Conservation (phyloP, 2,797 vertebrate species). For the Labroides dimidiatus region DNA sequence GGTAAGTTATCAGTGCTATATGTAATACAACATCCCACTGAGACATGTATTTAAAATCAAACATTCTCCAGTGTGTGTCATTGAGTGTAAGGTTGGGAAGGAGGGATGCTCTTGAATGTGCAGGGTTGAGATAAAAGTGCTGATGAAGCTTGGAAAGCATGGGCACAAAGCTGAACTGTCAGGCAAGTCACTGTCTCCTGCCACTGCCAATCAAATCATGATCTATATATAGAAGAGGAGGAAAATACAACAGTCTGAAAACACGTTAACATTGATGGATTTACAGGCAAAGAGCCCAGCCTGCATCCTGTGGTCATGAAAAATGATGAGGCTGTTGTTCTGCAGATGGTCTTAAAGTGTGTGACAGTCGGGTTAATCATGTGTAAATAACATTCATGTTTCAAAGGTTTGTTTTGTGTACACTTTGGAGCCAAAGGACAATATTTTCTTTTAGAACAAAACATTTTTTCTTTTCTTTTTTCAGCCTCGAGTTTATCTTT, state of each 20-base stretch:
- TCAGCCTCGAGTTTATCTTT: no score
- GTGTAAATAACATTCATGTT: no score
- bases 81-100: constrained; percentile 25
- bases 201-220: constrained; percentile 41
- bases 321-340: neutral
- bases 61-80: constrained; percentile 19
- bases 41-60: neutral
- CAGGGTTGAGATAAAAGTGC: constrained; percentile 30
- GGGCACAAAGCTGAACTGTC: constrained; percentile 36
- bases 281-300: constrained; percentile 36
- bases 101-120: constrained; percentile 13
- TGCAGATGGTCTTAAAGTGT: no score
- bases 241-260: constrained; percentile 41
- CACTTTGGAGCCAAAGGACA: no score
- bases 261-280: constrained; percentile 49
- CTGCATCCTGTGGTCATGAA: constrained; percentile 7
- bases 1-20: neutral
- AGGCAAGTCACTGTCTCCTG: constrained; percentile 24
- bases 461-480: no score
- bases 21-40: neutral
- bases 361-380: no score
- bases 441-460: no score
- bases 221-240: constrained; percentile 16
- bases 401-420: no score
- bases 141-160: constrained; percentile 47